A percentile compares a stretch with the other conserved stretches of the same genome.
These are phyloP conservation scores for Catotricha subobsoleta DNA, from an alignment of 2,888 invertebrate genomes.

Conservation along the genomic window DNA sequence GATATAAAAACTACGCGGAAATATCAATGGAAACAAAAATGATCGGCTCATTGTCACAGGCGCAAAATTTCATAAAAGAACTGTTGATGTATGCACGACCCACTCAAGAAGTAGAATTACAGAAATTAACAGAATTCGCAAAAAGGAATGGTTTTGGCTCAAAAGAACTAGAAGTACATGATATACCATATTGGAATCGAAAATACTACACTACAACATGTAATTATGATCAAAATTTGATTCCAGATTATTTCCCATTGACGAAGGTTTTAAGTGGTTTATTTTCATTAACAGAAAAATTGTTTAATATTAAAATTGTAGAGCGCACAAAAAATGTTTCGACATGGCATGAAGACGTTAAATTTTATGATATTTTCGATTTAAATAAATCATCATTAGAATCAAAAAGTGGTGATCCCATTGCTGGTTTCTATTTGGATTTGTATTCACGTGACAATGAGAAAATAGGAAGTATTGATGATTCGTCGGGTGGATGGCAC, in stretches of 20 bases:
- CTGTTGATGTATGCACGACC: constrained; percentile 50
- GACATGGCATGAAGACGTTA: constrained; percentile 74
- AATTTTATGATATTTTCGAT: constrained; percentile 65
- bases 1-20: constrained; percentile 60
- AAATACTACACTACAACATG: constrained; percentile 50
- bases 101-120: constrained; percentile 58
- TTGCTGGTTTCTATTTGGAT: constrained; percentile 76
- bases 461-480: constrained; percentile 23
- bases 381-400: constrained; percentile 13
- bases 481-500: constrained; percentile 62
- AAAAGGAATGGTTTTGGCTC: constrained; percentile 48
- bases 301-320: constrained; percentile 62
- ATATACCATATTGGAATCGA: constrained; percentile 73
- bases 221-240: constrained; percentile 48
- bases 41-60: constrained; percentile 63
- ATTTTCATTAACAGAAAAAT: constrained; percentile 51
- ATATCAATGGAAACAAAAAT: constrained; percentile 90
- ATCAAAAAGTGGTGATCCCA: constrained; percentile 25
- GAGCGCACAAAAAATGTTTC: constrained; percentile 45
- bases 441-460: constrained; percentile 25
- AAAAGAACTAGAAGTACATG: constrained; percentile 52
- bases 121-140: constrained; percentile 53
- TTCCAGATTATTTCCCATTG: constrained; percentile 68
- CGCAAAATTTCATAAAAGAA: constrained; percentile 47
- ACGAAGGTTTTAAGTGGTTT: constrained; percentile 61